Evolutionary conservation across 2,888 invertebrate species (phyloP).

Genomic region (Salticus scenicus): DNA sequence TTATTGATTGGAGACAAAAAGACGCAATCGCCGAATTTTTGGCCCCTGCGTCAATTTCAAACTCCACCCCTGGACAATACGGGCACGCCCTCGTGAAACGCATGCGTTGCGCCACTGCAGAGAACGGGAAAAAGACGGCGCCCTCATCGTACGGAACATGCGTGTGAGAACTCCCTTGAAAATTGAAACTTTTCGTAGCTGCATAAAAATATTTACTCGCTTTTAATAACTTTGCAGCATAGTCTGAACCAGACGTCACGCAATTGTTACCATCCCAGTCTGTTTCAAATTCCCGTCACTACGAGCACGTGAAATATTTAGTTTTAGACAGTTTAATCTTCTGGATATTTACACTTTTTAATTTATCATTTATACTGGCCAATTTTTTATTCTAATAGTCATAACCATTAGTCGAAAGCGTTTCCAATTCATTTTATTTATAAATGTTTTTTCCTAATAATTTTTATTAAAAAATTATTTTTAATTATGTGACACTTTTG

Average conservation of each 20-base stretch:
- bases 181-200: background rate
- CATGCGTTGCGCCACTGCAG: slow-evolving; percentile 63
- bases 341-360: too few species aligned
- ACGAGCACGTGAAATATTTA: too few species aligned
- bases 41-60: slow-evolving; percentile 34
- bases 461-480: too few species aligned
- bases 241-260: background rate
- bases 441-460: too few species aligned
- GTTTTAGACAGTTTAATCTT: too few species aligned
- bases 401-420: too few species aligned
- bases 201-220: slow-evolving; percentile 15
- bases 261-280: too few species aligned
- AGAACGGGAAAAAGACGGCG: slow-evolving; percentile 15
- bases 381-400: too few species aligned
- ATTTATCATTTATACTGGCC: too few species aligned
- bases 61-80: slow-evolving; percentile 47
- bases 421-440: too few species aligned
- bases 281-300: too few species aligned
- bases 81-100: slow-evolving; percentile 52
- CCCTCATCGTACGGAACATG: slow-evolving; percentile 36
- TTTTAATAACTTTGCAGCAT: background rate
- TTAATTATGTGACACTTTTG: too few species aligned
- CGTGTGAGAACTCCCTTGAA: slow-evolving; percentile 5
- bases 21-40: slow-evolving; percentile 23
- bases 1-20: slow-evolving; percentile 51